A percentile compares a stretch with the other conserved stretches of the same genome.
These are phyloP conservation scores for Porites australiensis DNA, from an alignment of 64 coral and sea anemone species.

Conservation along the genomic window DNA sequence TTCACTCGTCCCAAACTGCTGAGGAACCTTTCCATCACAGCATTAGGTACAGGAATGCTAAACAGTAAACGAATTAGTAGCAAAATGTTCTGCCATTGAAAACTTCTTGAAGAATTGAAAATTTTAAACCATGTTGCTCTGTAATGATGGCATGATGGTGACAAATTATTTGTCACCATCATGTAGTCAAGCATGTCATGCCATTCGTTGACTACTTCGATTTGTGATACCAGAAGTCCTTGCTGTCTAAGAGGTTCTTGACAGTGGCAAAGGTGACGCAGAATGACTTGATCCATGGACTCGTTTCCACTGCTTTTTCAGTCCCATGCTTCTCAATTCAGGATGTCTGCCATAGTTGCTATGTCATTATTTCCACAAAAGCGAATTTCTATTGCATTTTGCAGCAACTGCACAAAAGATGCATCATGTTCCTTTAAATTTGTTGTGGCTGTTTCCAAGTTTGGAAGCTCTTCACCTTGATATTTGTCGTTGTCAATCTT, in stretches of 20 bases:
- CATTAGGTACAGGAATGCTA: slow-evolving; percentile 61
- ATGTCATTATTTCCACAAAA: too few species aligned
- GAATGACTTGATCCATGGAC: slow-evolving; percentile 44
- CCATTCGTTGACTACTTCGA: slow-evolving; percentile 53
- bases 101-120: slow-evolving; percentile 24
- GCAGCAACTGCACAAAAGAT: too few species aligned
- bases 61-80: slow-evolving; percentile 30
- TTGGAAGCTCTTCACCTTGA: slow-evolving; percentile 2
- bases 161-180: slow-evolving; percentile 14
- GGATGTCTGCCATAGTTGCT: not conserved
- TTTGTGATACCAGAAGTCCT: slow-evolving; percentile 46
- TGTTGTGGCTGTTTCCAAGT: not conserved
- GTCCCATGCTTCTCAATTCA: slow-evolving; percentile 53
- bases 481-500: slow-evolving; percentile 20
- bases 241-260: slow-evolving; percentile 60
- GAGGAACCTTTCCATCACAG: slow-evolving; percentile 57
- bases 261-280: not conserved
- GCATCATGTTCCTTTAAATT: too few species aligned
- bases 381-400: too few species aligned
- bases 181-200: slow-evolving; percentile 63
- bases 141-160: slow-evolving; percentile 37
- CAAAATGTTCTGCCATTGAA: slow-evolving; percentile 43
- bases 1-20: slow-evolving; percentile 52
- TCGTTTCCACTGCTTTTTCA: slow-evolving; percentile 10
- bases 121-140: slow-evolving; percentile 49